Conservation (phyloP, 2,888 invertebrate species). For the Scaptomyza reducta region DNA sequence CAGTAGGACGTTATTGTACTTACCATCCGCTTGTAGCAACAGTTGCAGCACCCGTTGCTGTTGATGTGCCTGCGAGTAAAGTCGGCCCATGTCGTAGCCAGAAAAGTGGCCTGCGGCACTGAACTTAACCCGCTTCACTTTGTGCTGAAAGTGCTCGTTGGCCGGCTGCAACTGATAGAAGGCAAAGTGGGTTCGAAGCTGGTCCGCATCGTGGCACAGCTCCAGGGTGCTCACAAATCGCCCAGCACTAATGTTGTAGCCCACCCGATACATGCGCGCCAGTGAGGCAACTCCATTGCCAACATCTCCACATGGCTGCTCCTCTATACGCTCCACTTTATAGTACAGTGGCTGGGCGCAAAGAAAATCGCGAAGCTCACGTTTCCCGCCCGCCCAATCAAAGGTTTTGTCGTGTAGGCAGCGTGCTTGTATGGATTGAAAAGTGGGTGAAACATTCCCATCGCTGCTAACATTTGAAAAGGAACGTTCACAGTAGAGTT, state of each 20-base stretch:
- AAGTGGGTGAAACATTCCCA: constrained; percentile 17
- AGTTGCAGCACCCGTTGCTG: constrained; percentile 71
- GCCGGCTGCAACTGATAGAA: constrained; percentile 81
- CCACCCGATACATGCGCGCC: constrained; percentile 79
- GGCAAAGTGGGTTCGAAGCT: constrained; percentile 82
- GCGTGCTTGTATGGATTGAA: constrained; percentile 51
- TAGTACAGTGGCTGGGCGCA: constrained; percentile 64
- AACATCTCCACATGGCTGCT: constrained; percentile 53
- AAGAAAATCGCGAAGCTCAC: constrained; percentile 62
- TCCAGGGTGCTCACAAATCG: constrained; percentile 82
- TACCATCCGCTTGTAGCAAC: constrained; percentile 52
- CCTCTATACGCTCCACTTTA: constrained; percentile 58
- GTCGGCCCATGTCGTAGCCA: constrained; percentile 70
- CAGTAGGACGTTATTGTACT: constrained; percentile 41
- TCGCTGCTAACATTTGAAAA: constrained; percentile 47
- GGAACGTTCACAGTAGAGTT: constrained; percentile 75
- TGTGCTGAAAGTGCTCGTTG: constrained; percentile 83
- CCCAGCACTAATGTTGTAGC: constrained; percentile 76
- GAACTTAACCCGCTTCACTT: constrained; percentile 81
- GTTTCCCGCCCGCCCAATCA: constrained; percentile 56
- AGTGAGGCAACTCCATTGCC: constrained; percentile 11
- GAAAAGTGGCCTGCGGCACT: constrained; percentile 82
- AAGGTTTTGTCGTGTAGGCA: constrained; percentile 71
- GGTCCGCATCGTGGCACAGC: constrained; percentile 83
- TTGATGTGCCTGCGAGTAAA: constrained; percentile 82